Conservation (phyloP, 2,888 invertebrate species). For the Chymomyza amoena region DNA sequence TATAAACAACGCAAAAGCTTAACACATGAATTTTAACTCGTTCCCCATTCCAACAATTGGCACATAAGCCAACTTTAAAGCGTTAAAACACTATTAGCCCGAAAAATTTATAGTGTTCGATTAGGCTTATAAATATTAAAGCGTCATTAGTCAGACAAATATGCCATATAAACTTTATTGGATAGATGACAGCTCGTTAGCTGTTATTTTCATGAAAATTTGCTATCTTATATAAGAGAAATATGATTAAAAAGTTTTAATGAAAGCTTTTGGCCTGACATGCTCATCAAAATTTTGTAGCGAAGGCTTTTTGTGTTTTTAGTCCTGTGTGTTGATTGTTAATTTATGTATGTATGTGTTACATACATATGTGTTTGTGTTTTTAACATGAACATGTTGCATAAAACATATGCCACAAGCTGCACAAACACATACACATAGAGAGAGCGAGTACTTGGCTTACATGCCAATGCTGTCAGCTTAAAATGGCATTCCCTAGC, state of each 20-base stretch:
- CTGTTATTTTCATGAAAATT: background rate
- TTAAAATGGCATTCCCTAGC: constrained; percentile 3
- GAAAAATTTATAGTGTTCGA: background rate
- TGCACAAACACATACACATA: background rate
- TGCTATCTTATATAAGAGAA: background rate
- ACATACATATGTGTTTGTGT: background rate
- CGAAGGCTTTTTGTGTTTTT: background rate
- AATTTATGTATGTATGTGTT: constrained; percentile 15
- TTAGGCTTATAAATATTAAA: background rate
- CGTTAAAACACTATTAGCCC: background rate
- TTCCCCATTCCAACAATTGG: background rate
- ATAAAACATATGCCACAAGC: background rate
- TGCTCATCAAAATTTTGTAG: background rate
- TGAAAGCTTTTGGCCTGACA: background rate
- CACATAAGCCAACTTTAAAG: background rate
- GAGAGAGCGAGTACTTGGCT: background rate
- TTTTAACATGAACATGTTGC: background rate
- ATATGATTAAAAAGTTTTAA: constrained; percentile 5
- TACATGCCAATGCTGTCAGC: constrained; percentile 3
- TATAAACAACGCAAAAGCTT: background rate
- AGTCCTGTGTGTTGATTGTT: constrained; percentile 18
- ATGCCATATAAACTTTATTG: background rate
- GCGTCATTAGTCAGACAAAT: background rate
- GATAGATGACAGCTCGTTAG: background rate
- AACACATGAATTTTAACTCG: background rate